Evolutionary conservation across 1,140 invertebrate genomes (phyloP).

Genomic region (Hycleus phaleratus): DNA sequence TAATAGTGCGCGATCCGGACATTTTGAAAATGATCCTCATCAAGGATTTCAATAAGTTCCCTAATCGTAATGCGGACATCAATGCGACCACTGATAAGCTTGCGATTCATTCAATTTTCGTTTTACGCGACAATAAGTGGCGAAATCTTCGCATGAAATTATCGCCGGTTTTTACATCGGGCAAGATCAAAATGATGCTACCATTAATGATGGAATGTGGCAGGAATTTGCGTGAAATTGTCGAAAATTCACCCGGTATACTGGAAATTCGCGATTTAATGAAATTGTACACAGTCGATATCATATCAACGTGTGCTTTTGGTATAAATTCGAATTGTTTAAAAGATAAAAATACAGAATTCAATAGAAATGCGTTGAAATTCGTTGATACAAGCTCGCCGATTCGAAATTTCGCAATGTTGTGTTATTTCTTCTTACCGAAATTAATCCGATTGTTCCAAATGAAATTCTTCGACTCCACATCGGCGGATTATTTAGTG

Average conservation of each 20-base stretch:
- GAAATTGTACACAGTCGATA: slow-evolving; percentile 5
- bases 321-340: slow-evolving; percentile 45
- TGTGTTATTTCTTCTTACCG: slow-evolving; percentile 48
- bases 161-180: slow-evolving; percentile 44
- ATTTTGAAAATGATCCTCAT: slow-evolving; percentile 43
- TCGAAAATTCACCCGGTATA: not conserved
- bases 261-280: slow-evolving; percentile 9
- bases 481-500: slow-evolving; percentile 42
- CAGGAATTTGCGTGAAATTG: slow-evolving; percentile 20
- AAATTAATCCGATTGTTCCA: slow-evolving; percentile 38
- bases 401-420: too few species aligned
- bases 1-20: slow-evolving; percentile 38
- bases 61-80: slow-evolving; percentile 42
- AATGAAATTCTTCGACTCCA: slow-evolving; percentile 3
- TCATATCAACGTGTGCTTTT: slow-evolving; percentile 38
- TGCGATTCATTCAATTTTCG: slow-evolving; percentile 38
- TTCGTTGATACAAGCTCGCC: not conserved
- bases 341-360: slow-evolving; percentile 38
- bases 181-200: slow-evolving; percentile 45
- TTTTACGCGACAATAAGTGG: slow-evolving; percentile 43
- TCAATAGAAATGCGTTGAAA: slow-evolving; percentile 18
- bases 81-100: slow-evolving; percentile 46
- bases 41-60: slow-evolving; percentile 46
- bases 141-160: slow-evolving; percentile 41
- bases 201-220: slow-evolving; percentile 10